phyloP scores from a whole-genome alignment of 2,113 vertebrate genomes.

The Gavialis gangeticus region DNA sequence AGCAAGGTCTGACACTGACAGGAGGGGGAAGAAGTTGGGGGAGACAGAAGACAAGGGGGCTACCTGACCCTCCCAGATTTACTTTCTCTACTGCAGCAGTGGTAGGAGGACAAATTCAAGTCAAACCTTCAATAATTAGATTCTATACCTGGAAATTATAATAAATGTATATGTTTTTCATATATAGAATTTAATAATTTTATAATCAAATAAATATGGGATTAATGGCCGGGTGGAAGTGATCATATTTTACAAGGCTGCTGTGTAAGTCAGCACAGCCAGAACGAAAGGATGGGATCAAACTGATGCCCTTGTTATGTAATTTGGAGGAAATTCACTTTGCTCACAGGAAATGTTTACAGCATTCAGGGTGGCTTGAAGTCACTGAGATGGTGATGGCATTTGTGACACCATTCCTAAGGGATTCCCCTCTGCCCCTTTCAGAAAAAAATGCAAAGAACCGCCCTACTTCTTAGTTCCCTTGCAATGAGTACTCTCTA shows the following conservation, averaged over 20 bases:
- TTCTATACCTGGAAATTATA: no score
- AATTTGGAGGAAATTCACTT: neutral
- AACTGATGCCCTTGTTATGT: conserved; percentile 28
- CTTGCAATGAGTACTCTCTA: neutral
- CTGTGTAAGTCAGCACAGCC: neutral
- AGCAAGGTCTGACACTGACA: no score
- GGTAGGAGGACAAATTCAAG: no score
- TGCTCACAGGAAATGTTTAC: neutral
- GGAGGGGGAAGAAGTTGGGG: no score
- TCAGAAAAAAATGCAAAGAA: conserved; percentile 6
- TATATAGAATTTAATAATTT: no score
- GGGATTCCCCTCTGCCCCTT: neutral
- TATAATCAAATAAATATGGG: no score
- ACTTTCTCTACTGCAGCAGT: no score
- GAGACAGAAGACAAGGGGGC: no score
- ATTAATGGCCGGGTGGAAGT: neutral
- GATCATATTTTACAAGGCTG: accelerated
- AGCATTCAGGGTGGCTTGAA: neutral
- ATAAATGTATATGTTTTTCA: no score
- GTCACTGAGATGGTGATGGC: neutral
- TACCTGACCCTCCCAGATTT: no score
- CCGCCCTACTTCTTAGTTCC: neutral
- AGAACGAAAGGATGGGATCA: conserved; percentile 40
- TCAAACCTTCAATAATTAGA: no score
- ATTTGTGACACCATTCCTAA: neutral